Base-by-base conservation (phyloP, 2,113 vertebrate species). In the Sander lucioperca region DNA sequence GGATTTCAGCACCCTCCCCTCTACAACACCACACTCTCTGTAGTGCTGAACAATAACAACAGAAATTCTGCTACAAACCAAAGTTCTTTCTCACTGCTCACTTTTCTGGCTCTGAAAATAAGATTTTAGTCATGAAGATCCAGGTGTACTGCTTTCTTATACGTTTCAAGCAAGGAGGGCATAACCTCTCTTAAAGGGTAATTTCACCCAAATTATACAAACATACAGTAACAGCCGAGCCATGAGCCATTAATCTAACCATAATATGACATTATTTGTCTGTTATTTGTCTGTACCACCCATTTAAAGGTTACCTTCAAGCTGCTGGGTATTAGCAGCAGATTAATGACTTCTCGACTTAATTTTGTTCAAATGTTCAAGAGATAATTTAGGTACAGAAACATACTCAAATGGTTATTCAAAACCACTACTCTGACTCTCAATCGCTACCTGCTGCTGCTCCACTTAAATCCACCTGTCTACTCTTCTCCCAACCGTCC, bases 1-100 rank as follows among this genome's bases (percentile, higher is more conserved):
- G 70, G 73, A 88, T 86, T 89, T 84, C 56, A 80, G 53, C 72
- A 68, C 51, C 39, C 74, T 77, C 47, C 50, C n/a, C 21, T 59
- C 23, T 57, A 77, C 21, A 71, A 78, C 8, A 18, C 59, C 33
- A 39, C 36, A 62, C 23, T 72, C 47, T 84, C 47, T 61, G 61
- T 21, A 33, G 86, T 36, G 23, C 27, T 56, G 27, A 59, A 61
- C 6, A 56, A 39, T 43, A 58, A 64, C 9, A 45, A 77, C 33
- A 73, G 2, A 79, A 68, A 82, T 45, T 8, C 9, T 68, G 59
- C 23, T 57, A 77, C 21, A 71, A 81, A 79, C 7, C 15, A 74
- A 36, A 39, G 27, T 56, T 69, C 13, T 43, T 15, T 70, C 33
- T 54, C 23, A 61, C 16, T 30, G 18, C 51, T n/a, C n/a, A n/a